phyloP scores from a whole-genome alignment of 2,888 invertebrate species.

The Gymnocheta viridis region DNA sequence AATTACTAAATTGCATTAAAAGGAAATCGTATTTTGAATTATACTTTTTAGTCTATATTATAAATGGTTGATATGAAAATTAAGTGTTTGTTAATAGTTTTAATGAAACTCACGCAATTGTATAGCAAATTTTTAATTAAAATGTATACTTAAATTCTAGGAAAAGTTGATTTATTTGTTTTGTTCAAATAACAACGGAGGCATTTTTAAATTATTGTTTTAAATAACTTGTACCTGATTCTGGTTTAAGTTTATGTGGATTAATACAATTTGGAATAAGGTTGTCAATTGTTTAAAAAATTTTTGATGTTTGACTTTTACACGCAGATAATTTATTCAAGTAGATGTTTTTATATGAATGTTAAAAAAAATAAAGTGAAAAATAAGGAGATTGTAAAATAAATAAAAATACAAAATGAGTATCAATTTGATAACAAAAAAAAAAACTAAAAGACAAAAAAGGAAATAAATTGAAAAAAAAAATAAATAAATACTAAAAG shows the following conservation, averaged over 20 bases:
- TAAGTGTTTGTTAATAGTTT: conserved; percentile 26
- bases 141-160: conserved; percentile 55
- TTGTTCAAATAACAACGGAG: conserved; percentile 73
- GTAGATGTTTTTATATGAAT: conserved; percentile 67
- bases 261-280: conserved; percentile 65
- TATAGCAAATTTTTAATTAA: conserved; percentile 51
- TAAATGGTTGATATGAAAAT: not conserved
- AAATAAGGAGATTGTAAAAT: conserved; percentile 37
- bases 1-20: not conserved
- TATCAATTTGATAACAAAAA: conserved; percentile 5
- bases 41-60: not conserved
- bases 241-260: conserved; percentile 39
- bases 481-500: conserved; percentile 34
- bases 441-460: conserved; percentile 20
- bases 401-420: conserved; percentile 41
- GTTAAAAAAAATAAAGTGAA: conserved; percentile 53
- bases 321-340: conserved; percentile 61
- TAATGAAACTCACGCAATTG: conserved; percentile 31
- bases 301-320: conserved; percentile 45
- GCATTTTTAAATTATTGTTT: conserved; percentile 73
- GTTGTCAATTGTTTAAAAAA: conserved; percentile 18
- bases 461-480: conserved; percentile 12
- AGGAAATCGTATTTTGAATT: not conserved
- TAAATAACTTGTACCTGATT: conserved; percentile 18
- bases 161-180: conserved; percentile 24